Evolutionary conservation across 1,140 invertebrate genomes (phyloP).

Genomic region (Ceratina calcarata): DNA sequence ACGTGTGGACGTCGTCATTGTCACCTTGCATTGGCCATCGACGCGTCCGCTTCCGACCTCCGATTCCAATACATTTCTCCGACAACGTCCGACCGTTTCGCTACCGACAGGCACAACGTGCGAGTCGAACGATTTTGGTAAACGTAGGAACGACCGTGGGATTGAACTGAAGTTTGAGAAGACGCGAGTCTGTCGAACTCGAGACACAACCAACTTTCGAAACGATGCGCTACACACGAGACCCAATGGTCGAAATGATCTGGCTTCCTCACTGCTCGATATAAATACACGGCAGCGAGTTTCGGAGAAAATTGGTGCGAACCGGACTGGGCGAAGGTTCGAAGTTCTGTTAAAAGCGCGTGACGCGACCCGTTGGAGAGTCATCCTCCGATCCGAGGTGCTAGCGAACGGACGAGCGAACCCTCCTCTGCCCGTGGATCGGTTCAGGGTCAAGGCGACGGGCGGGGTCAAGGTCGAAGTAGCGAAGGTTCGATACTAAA

Average conservation of each 20-base stretch:
- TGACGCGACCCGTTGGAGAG: not conserved
- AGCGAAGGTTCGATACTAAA: slow-evolving; percentile 66
- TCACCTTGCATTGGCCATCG: slow-evolving; percentile 46
- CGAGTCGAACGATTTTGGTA: too few relatives aligned
- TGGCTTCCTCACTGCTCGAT: not conserved
- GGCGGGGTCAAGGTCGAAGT: slow-evolving; percentile 50
- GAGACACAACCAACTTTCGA: too few relatives aligned
- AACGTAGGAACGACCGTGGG: too few relatives aligned
- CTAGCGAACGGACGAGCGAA: not conserved
- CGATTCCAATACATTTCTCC: slow-evolving; percentile 10
- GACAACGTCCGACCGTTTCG: too few relatives aligned
- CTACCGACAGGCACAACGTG: too few relatives aligned
- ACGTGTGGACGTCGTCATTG: slow-evolving; percentile 37
- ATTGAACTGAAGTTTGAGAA: too few relatives aligned
- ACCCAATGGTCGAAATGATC: not conserved
- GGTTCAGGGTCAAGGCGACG: slow-evolving; percentile 66
- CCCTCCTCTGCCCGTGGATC: slow-evolving; percentile 14
- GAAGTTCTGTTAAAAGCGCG: not conserved
- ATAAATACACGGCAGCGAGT: slow-evolving; percentile 1
- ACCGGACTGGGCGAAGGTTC: not conserved
- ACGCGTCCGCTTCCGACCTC: slow-evolving; percentile 10
- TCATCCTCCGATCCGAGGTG: not conserved
- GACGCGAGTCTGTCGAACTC: too few relatives aligned
- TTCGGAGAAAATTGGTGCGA: slow-evolving; percentile 9
- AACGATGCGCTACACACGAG: too few relatives aligned